These are phyloP conservation scores for Tridacna gigas DNA, from an alignment of 2,888 invertebrate genomes.

Conservation along the genomic window DNA sequence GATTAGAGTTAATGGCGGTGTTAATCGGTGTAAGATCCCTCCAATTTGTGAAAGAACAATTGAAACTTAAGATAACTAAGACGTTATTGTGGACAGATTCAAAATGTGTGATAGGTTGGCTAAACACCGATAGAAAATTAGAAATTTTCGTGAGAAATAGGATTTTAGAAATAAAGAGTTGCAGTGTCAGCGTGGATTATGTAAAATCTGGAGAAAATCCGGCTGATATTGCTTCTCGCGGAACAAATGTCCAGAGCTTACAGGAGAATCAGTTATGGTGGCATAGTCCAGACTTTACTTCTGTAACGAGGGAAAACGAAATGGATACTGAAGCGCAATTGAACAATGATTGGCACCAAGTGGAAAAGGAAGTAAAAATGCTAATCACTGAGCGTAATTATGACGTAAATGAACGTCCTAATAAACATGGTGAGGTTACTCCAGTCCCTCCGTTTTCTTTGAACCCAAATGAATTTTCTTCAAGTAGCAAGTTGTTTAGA, in stretches of 20 bases:
- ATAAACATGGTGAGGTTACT: background rate
- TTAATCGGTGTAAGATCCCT: constrained; percentile 33
- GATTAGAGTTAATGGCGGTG: constrained; percentile 34
- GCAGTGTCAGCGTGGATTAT: background rate
- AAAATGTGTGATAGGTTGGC: background rate
- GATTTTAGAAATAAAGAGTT: background rate
- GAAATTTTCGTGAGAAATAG: background rate
- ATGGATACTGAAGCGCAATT: background rate
- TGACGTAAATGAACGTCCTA: background rate
- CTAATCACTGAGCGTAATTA: background rate
- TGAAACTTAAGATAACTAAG: constrained; percentile 7
- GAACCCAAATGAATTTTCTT: constrained; percentile 2
- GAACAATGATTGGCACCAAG: background rate
- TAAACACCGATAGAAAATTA: background rate
- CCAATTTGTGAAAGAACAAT: constrained; percentile 2
- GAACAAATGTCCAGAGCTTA: constrained; percentile 1
- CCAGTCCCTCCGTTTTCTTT: constrained; percentile 9
- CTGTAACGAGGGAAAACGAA: background rate
- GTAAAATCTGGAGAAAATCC: constrained; percentile 12
- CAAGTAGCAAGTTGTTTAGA: background rate
- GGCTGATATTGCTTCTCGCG: constrained; percentile 13
- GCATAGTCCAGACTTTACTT: constrained; percentile 18
- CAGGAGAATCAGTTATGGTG: constrained; percentile 3
- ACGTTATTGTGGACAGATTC: constrained; percentile 19
- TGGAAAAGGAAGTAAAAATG: background rate